A percentile compares a stretch with the other conserved stretches of the same genome.
phyloP scores from a whole-genome alignment of 2,888 invertebrate species.

The Timema podura region DNA sequence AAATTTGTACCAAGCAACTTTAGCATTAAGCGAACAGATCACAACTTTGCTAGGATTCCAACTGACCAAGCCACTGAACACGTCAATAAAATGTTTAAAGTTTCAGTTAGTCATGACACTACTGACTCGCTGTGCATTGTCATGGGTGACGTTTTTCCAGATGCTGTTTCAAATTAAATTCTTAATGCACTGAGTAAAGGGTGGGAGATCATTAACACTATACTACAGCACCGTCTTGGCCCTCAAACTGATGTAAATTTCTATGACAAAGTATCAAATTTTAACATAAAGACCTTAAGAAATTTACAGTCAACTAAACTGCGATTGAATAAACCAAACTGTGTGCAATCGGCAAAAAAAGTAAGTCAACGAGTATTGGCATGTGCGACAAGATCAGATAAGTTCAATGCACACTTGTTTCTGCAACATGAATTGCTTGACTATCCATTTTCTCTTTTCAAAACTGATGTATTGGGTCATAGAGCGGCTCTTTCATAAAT shows the following conservation, averaged over 20 bases:
- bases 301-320: background rate
- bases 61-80: background rate
- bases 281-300: background rate
- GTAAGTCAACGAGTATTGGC: background rate
- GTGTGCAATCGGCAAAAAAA: background rate
- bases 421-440: no score
- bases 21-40: background rate
- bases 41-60: conserved; percentile 6
- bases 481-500: no score
- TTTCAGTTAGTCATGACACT: background rate
- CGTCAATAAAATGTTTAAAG: background rate
- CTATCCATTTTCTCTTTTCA: no score
- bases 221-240: background rate
- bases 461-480: no score
- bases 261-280: background rate
- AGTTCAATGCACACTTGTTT: no score
- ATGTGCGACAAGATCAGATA: background rate
- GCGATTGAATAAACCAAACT: conserved; percentile 1
- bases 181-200: background rate
- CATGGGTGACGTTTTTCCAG: background rate
- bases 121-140: background rate
- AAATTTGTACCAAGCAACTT: background rate
- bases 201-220: background rate
- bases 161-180: background rate
- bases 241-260: background rate